These are phyloP conservation scores for Orussus abietinus DNA, from an alignment of 1,140 invertebrate genomes.

Conservation along the genomic window DNA sequence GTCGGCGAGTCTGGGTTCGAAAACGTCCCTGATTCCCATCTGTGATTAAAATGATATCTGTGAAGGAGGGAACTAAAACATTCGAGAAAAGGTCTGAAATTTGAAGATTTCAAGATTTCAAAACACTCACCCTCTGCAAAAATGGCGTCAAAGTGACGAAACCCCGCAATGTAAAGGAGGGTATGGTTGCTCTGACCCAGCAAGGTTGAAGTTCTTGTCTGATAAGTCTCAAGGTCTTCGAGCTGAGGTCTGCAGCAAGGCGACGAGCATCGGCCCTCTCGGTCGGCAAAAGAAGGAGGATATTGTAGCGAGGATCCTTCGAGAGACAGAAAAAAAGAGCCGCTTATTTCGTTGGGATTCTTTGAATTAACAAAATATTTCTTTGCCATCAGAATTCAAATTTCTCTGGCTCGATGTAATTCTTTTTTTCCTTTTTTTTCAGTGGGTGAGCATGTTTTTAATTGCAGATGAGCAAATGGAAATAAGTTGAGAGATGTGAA, in stretches of 20 bases:
- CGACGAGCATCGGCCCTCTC: slow-evolving; percentile 44
- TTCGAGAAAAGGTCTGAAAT: not conserved
- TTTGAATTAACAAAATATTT: no score
- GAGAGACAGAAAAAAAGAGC: slow-evolving; percentile 16
- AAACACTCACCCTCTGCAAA: slow-evolving; percentile 66
- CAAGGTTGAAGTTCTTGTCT: slow-evolving; percentile 63
- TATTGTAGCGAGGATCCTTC: slow-evolving; percentile 56
- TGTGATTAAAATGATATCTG: slow-evolving; percentile 43
- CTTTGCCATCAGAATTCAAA: no score
- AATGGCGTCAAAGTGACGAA: slow-evolving; percentile 72
- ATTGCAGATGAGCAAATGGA: no score
- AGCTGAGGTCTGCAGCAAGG: slow-evolving; percentile 41
- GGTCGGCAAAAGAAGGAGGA: slow-evolving; percentile 51
- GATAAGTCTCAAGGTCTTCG: slow-evolving; percentile 60
- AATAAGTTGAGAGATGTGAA: no score
- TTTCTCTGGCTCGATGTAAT: no score
- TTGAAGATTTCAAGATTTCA: slow-evolving; percentile 15
- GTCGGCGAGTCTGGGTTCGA: slow-evolving; percentile 71
- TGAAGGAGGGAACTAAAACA: slow-evolving; percentile 2
- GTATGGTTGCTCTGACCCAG: slow-evolving; percentile 69
- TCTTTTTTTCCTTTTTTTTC: no score
- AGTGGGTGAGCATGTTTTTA: no score
- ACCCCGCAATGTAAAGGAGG: slow-evolving; percentile 72
- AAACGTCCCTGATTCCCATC: slow-evolving; percentile 71
- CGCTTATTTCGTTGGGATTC: slow-evolving; percentile 3